Conservation (phyloP, 2,113 vertebrate genomes). For the Myotis brandtii region DNA sequence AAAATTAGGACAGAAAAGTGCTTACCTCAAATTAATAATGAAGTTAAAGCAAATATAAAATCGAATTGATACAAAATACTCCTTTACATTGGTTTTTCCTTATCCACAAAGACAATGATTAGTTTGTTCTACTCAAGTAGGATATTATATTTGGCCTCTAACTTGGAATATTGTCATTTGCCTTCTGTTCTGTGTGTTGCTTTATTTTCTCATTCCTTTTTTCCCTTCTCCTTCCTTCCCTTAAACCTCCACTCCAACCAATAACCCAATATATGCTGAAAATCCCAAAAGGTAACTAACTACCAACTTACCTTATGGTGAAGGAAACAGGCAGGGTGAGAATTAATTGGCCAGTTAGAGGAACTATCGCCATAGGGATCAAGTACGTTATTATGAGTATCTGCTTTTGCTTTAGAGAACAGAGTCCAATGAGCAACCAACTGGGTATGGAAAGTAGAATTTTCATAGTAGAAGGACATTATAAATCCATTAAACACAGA, state of each 20-base stretch:
- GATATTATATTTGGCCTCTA: not conserved
- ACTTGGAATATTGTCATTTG: not conserved
- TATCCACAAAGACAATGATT: not conserved
- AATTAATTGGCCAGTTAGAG: not conserved
- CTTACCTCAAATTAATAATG: not conserved
- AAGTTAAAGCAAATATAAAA: slow-evolving; percentile 45
- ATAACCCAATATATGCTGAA: not conserved
- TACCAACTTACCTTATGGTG: not conserved
- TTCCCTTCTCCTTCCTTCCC: not conserved
- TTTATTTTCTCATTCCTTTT: not conserved
- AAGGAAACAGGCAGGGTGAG: not conserved
- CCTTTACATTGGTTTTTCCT: not conserved
- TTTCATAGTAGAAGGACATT: not conserved
- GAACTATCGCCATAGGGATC: not conserved
- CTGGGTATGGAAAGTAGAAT: not conserved
- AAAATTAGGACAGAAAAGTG: slow-evolving; percentile 12
- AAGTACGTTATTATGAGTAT: not conserved
- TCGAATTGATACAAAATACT: not conserved
- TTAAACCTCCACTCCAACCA: not conserved
- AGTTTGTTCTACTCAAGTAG: not conserved
- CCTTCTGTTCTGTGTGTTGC: not conserved
- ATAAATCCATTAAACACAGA: not conserved
- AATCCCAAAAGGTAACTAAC: not conserved
- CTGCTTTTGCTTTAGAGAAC: not conserved
- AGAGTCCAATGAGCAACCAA: not conserved